Conservation (phyloP, 2,888 invertebrate species). For the Hirtodrosophila trivittata region DNA sequence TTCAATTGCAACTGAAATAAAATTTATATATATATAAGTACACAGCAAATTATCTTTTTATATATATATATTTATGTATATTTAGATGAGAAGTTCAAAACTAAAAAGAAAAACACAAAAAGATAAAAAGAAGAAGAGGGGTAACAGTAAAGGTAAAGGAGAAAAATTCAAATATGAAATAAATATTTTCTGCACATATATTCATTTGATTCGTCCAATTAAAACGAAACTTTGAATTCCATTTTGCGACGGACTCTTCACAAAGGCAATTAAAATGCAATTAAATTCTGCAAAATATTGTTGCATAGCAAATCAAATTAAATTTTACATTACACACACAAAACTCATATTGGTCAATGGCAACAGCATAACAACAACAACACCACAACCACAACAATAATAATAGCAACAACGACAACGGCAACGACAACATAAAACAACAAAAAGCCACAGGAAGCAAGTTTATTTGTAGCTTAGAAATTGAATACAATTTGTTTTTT, state of each 20-base stretch:
- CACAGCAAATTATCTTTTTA: too few species aligned
- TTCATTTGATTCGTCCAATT: constrained; percentile 47
- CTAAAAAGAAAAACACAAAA: not conserved
- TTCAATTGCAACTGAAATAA: too few species aligned
- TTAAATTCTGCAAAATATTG: constrained; percentile 42
- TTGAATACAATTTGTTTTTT: constrained; percentile 41
- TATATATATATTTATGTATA: too few species aligned
- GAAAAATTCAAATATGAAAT: constrained; percentile 4
- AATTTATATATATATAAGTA: too few species aligned
- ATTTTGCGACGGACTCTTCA: constrained; percentile 19
- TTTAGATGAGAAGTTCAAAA: not conserved
- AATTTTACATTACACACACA: constrained; percentile 26
- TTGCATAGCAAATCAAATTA: constrained; percentile 37
- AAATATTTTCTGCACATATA: constrained; percentile 1
- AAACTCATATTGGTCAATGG: constrained; percentile 14
- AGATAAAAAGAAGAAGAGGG: too few species aligned
- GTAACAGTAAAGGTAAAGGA: not conserved
- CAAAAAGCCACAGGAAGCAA: too few species aligned
- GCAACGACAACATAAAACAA: constrained; percentile 8
- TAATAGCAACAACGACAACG: constrained; percentile 6
- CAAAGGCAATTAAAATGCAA: constrained; percentile 66
- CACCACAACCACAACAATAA: not conserved
- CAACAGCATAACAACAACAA: constrained; percentile 14
- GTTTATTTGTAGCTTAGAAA: constrained; percentile 37
- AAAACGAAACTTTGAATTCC: constrained; percentile 41